These are phyloP conservation scores for Mercenaria mercenaria DNA, from an alignment of 1,140 invertebrate genomes.

Conservation along the genomic window DNA sequence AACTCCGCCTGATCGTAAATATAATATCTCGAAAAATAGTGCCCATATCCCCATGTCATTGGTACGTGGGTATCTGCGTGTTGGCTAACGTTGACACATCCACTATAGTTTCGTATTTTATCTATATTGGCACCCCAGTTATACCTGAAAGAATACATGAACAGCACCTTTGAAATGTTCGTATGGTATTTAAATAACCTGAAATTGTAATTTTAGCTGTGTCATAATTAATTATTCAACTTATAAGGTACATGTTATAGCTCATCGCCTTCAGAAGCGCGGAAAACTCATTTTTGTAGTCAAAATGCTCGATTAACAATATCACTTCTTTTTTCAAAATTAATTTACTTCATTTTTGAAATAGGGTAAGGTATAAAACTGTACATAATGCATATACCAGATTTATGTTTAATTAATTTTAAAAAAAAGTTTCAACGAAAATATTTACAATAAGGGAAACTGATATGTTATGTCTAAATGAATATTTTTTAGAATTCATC, in stretches of 20 bases:
- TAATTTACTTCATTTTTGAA: too few relatives aligned
- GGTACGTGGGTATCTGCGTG: constrained; percentile 37
- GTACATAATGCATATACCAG: too few relatives aligned
- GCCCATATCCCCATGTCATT: constrained; percentile 65
- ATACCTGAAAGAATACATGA: constrained; percentile 6
- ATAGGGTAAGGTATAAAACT: too few relatives aligned
- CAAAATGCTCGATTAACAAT: too few relatives aligned
- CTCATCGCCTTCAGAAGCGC: neutral
- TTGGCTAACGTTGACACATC: neutral
- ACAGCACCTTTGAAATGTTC: neutral
- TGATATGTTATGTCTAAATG: too few relatives aligned
- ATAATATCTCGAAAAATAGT: constrained; percentile 27
- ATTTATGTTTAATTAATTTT: too few relatives aligned
- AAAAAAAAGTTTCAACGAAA: too few relatives aligned
- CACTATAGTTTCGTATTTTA: neutral
- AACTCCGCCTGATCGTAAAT: constrained; percentile 36
- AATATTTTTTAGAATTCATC: too few relatives aligned
- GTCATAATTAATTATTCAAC: neutral
- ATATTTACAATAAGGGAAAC: too few relatives aligned
- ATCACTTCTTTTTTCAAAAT: too few relatives aligned
- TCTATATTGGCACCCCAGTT: neutral
- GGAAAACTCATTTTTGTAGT: too few relatives aligned
- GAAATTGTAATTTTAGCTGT: neutral
- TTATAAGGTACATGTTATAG: neutral
- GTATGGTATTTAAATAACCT: neutral